A percentile compares a stretch with the other conserved stretches of the same genome.
phyloP scores from a whole-genome alignment of 2,113 vertebrate species.

The Xyrauchen texanus region DNA sequence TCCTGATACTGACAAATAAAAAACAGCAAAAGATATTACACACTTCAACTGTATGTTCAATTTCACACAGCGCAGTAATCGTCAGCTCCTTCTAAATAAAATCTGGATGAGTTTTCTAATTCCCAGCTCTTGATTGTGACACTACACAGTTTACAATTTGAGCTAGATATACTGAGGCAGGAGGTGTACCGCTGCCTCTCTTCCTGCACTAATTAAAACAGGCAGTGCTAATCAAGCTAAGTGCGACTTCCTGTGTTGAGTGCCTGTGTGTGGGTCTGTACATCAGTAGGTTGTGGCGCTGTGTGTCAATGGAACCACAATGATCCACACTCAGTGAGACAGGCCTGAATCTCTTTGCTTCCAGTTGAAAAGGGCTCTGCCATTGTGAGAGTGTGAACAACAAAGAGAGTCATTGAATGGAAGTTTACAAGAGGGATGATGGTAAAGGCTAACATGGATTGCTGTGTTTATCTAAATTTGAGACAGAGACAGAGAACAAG shows the following conservation, averaged over 20 bases:
- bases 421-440: background rate
- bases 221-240: conserved; percentile 45
- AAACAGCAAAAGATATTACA: too few relatives aligned
- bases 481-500: conserved; percentile 11
- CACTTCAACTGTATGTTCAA: too few relatives aligned
- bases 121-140: conserved; percentile 40
- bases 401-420: background rate
- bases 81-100: conserved; percentile 28
- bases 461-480: conserved; percentile 14
- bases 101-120: conserved; percentile 45
- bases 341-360: conserved; percentile 10
- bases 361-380: conserved; percentile 3
- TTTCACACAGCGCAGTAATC: background rate
- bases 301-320: conserved; percentile 37
- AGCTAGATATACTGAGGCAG: conserved; percentile 49
- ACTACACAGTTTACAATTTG: conserved; percentile 35
- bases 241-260: conserved; percentile 42
- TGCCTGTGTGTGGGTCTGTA: conserved; percentile 26
- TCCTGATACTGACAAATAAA: too few relatives aligned
- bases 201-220: conserved; percentile 38
- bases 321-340: conserved; percentile 34
- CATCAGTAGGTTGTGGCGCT: conserved; percentile 23
- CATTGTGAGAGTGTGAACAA: conserved; percentile 10
- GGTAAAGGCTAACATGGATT: background rate
- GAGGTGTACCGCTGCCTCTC: conserved; percentile 36